Evolutionary conservation across 2,113 vertebrate genomes (phyloP).

Genomic region (Agapornis roseicollis): DNA sequence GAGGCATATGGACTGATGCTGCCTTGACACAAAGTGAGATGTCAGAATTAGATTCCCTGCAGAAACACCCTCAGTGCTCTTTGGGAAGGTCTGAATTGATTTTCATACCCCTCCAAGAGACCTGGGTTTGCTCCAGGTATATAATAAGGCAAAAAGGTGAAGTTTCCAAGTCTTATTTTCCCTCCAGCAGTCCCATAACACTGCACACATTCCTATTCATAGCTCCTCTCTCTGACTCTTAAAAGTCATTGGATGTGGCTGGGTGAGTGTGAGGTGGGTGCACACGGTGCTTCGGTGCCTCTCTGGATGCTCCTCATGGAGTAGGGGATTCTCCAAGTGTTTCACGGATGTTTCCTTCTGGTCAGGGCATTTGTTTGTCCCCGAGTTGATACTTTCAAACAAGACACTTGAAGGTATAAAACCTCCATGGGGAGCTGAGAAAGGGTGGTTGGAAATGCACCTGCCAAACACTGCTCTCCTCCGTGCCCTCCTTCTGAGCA

Average conservation of each 20-base stretch:
- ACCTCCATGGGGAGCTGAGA: background rate
- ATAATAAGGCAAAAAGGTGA: background rate
- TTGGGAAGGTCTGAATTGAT: background rate
- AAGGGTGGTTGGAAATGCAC: background rate
- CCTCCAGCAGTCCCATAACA: background rate
- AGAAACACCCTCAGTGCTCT: background rate
- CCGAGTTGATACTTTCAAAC: background rate
- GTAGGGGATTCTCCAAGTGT: background rate
- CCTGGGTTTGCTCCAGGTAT: background rate
- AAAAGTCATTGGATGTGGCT: background rate
- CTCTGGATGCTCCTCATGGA: background rate
- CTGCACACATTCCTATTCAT: rapidly evolving
- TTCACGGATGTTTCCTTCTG: background rate
- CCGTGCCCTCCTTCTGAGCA: background rate
- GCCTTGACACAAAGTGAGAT: background rate
- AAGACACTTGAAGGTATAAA: background rate
- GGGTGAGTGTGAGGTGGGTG: rapidly evolving
- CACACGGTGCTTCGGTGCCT: background rate
- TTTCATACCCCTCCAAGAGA: background rate
- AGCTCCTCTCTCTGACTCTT: background rate
- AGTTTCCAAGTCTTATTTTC: background rate
- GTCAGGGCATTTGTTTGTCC: background rate
- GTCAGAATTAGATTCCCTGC: background rate
- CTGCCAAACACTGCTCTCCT: background rate
- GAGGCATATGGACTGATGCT: background rate